Conservation (phyloP, 2,113 vertebrate species). For the Serranochromis macrocephalus region DNA sequence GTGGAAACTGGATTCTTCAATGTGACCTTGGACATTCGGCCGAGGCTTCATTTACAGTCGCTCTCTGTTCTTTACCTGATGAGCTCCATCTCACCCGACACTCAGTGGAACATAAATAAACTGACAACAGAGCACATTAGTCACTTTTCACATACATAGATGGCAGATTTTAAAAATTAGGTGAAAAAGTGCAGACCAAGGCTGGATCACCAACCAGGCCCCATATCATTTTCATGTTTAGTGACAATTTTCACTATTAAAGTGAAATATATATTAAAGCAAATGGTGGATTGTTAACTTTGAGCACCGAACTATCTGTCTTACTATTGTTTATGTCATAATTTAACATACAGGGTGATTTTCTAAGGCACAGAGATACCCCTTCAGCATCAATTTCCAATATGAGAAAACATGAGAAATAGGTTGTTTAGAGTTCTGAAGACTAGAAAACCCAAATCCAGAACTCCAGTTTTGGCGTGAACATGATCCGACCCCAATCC, state of each 20-base stretch:
- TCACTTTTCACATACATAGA: background rate
- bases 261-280: background rate
- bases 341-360: background rate
- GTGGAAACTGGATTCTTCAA: constrained; percentile 42
- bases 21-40: constrained; percentile 37
- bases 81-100: background rate
- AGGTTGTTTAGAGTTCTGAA: background rate
- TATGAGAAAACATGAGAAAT: background rate
- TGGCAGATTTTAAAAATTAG: background rate
- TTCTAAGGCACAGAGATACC: background rate
- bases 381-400: background rate
- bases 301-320: background rate
- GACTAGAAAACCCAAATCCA: background rate
- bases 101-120: background rate
- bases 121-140: background rate
- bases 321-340: background rate
- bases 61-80: background rate
- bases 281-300: background rate
- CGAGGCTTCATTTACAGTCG: constrained; percentile 2
- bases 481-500: background rate
- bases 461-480: background rate
- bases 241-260: background rate
- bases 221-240: background rate
- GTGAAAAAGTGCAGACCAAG: background rate
- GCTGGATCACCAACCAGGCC: background rate